These are phyloP conservation scores for Lutjanus erythropterus DNA, from an alignment of 2,113 vertebrate species.

Conservation along the genomic window DNA sequence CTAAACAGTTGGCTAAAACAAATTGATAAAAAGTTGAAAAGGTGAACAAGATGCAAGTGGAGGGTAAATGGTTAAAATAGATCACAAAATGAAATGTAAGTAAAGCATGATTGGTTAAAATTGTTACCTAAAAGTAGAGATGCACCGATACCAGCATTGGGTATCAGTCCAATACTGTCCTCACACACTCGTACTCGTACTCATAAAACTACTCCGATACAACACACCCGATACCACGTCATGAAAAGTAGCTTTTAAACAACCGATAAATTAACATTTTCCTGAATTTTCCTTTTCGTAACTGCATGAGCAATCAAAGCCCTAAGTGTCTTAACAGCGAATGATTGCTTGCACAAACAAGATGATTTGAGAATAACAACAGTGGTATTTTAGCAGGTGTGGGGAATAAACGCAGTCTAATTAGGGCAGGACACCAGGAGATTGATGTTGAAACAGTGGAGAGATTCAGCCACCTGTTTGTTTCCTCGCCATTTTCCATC, in stretches of 20 bases:
- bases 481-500: constrained; percentile 37
- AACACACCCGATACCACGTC: no score
- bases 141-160: no score
- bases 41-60: no score
- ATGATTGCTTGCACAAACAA: constrained; percentile 59
- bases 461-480: constrained; percentile 65
- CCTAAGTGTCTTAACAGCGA: constrained; percentile 24
- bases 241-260: no score
- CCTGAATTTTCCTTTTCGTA: not conserved
- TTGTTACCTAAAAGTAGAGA: no score
- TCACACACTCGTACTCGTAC: no score
- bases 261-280: not conserved
- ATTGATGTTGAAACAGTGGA: constrained; percentile 55
- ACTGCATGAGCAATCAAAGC: constrained; percentile 36
- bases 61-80: not conserved
- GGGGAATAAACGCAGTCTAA: constrained; percentile 50
- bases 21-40: not conserved
- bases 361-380: constrained; percentile 52
- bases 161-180: no score
- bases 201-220: no score
- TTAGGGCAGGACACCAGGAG: constrained; percentile 61
- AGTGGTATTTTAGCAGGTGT: constrained; percentile 59
- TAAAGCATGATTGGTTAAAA: not conserved
- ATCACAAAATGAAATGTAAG: no score
- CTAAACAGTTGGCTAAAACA: not conserved